phyloP scores from a whole-genome alignment of 92 coral and sea anemone genomes.

The Muricea muricata region DNA sequence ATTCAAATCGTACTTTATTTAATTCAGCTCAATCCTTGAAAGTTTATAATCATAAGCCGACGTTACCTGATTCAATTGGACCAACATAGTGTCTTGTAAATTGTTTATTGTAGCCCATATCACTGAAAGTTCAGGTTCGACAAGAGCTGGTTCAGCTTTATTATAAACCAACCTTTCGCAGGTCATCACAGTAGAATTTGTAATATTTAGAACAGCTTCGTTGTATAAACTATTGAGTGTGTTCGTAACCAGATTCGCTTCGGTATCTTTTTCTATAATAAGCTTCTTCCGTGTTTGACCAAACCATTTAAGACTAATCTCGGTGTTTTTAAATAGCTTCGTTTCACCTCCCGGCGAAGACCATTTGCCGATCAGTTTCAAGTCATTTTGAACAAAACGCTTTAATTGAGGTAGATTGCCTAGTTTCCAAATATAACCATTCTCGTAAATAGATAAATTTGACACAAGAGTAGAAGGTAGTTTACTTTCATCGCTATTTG shows the following conservation, averaged over 20 bases:
- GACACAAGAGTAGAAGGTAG: background rate
- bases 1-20: background rate
- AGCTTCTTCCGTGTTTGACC: constrained; percentile 1
- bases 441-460: background rate
- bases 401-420: background rate
- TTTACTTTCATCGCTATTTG: background rate
- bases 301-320: background rate
- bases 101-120: background rate
- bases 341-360: no score
- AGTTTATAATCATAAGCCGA: background rate
- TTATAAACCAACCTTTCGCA: background rate
- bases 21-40: background rate
- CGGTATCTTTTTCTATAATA: background rate
- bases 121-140: background rate
- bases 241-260: background rate
- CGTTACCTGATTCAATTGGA: background rate
- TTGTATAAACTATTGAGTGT: background rate
- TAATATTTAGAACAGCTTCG: background rate
- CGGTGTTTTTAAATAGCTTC: background rate
- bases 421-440: background rate
- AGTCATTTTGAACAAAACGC: background rate
- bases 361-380: no score
- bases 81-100: background rate
- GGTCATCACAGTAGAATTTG: background rate
- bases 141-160: background rate